A percentile compares a stretch with the other conserved stretches of the same genome.
These are phyloP conservation scores for Tanypteryx hageni DNA, from an alignment of 2,888 invertebrate genomes.

Conservation along the genomic window DNA sequence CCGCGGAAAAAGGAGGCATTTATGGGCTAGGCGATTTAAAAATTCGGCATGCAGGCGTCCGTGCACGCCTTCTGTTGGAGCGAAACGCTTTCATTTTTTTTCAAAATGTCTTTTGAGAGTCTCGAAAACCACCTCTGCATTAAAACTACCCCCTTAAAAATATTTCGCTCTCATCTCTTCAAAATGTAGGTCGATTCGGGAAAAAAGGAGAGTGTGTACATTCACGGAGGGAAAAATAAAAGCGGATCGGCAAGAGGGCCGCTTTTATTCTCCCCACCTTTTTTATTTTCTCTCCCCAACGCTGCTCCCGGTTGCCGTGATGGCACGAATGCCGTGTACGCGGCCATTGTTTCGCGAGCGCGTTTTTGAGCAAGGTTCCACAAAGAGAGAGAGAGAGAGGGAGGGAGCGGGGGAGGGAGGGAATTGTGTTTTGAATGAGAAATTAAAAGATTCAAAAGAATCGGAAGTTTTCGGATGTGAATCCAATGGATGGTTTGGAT, in stretches of 20 bases:
- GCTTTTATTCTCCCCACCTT: neutral
- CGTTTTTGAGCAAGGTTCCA: neutral
- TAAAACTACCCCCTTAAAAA: constrained; percentile 23
- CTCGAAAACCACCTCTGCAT: neutral
- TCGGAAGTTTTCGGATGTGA: neutral
- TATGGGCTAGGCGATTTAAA: neutral
- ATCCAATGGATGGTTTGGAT: neutral
- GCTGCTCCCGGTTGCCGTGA: neutral
- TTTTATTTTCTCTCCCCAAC: no score
- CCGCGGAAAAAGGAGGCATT: neutral
- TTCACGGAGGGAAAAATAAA: neutral
- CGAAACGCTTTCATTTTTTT: no score
- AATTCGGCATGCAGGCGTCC: neutral
- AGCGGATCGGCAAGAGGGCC: constrained; percentile 4
- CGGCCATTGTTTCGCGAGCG: neutral
- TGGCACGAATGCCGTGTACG: neutral
- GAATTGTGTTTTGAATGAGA: neutral
- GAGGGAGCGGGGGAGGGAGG: no score
- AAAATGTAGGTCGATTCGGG: neutral
- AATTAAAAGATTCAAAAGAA: neutral
- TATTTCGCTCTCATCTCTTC: neutral
- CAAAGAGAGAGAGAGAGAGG: neutral
- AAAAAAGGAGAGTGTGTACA: neutral
- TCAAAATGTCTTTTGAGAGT: neutral
- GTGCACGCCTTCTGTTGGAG: no score